These are phyloP conservation scores for Poeciliopsis infans DNA, from an alignment of 2,797 vertebrate genomes.

Conservation along the genomic window DNA sequence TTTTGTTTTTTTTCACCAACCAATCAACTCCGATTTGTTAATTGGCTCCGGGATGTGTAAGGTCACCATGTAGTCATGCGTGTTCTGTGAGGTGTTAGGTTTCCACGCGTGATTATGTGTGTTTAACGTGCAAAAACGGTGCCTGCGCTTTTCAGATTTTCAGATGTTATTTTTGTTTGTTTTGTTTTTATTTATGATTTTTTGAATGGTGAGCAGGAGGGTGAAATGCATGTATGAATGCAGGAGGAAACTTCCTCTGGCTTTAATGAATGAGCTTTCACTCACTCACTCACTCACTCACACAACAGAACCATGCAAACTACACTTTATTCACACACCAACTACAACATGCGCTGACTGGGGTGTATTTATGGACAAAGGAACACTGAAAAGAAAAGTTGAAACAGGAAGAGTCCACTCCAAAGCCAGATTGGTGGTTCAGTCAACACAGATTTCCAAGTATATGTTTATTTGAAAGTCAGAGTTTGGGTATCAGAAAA, in stretches of 20 bases:
- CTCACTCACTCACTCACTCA: constrained; percentile 81
- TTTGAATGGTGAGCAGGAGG: constrained; percentile 38
- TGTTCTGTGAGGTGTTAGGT: constrained; percentile 24
- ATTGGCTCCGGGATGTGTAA: constrained; percentile 52
- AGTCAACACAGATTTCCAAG: not conserved
- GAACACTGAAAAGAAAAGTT: not conserved
- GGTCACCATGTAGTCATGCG: constrained; percentile 2
- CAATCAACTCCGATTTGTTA: constrained; percentile 62
- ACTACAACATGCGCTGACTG: constrained; percentile 30
- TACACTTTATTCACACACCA: constrained; percentile 54
- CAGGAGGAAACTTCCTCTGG: constrained; percentile 77
- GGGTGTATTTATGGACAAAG: not conserved
- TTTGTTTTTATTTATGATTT: not conserved
- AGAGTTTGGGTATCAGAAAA: not conserved
- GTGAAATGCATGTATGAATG: constrained; percentile 73
- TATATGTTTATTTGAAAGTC: not conserved
- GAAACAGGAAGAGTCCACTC: not conserved
- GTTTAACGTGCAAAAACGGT: constrained; percentile 34
- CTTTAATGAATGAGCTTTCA: constrained; percentile 72
- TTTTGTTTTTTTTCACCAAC: constrained; percentile 49
- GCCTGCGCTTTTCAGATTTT: constrained; percentile 26
- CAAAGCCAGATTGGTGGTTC: not conserved
- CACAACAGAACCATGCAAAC: constrained; percentile 81
- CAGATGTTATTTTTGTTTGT: no score
- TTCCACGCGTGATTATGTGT: constrained; percentile 1